These are phyloP conservation scores for Stegodyphus dumicola DNA, from an alignment of 1,140 invertebrate species.

Conservation along the genomic window DNA sequence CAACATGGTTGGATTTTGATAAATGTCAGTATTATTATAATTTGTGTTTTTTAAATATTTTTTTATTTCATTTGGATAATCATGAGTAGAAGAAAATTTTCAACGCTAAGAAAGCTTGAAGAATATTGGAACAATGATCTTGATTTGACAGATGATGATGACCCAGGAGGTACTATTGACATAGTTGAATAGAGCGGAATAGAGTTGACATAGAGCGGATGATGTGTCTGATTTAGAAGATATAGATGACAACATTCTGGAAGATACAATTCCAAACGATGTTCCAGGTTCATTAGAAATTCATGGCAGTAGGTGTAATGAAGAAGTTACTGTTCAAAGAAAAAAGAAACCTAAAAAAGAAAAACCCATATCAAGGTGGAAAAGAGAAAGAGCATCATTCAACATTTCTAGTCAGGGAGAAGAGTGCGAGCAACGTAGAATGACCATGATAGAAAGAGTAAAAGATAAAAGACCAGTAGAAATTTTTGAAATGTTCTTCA, in stretches of 20 bases:
- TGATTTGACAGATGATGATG: too few relatives aligned
- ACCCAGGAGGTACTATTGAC: too few relatives aligned
- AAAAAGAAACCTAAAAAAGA: slow-evolving; percentile 20
- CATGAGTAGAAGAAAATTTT: too few relatives aligned
- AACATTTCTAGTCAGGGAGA: slow-evolving; percentile 10
- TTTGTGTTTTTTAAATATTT: too few relatives aligned
- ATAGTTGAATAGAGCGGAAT: too few relatives aligned
- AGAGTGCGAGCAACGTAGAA: slow-evolving; percentile 17
- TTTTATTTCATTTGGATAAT: too few relatives aligned
- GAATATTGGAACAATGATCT: too few relatives aligned
- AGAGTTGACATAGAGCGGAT: slow-evolving; percentile 14
- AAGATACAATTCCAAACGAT: slow-evolving; percentile 19
- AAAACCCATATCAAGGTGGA: slow-evolving; percentile 18
- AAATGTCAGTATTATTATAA: slow-evolving; percentile 20
- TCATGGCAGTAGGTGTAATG: slow-evolving; percentile 3
- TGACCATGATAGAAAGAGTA: slow-evolving; percentile 19
- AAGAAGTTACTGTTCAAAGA: slow-evolving; percentile 19
- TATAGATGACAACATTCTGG: slow-evolving; percentile 19
- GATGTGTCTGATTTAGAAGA: slow-evolving; percentile 17
- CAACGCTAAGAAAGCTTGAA: too few relatives aligned
- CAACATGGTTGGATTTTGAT: slow-evolving; percentile 19
- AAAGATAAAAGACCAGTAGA: slow-evolving; percentile 19
- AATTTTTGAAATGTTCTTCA: slow-evolving; percentile 23
- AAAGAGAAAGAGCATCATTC: slow-evolving; percentile 19
- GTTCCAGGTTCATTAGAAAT: slow-evolving; percentile 18